Percentiles rank a stretch among this genome's conserved stretches.
Conservation (phyloP, 2,113 vertebrate genomes). For the Pandion haliaetus region DNA sequence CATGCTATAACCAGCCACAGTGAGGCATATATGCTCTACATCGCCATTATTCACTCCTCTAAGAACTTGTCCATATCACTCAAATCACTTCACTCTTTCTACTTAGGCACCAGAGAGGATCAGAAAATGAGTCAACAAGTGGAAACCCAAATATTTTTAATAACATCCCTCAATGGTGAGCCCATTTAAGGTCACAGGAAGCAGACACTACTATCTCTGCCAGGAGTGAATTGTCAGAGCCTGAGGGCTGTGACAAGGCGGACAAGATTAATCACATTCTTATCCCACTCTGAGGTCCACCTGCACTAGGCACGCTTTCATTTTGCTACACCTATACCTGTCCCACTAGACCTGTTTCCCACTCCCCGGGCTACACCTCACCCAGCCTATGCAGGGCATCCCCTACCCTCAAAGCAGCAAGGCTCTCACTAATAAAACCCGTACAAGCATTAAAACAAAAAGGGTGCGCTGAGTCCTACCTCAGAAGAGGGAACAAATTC, state of each 20-base stretch:
- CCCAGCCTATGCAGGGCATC: neutral
- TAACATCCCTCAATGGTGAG: neutral
- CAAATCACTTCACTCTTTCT: neutral
- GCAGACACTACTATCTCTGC: neutral
- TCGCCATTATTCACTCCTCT: neutral
- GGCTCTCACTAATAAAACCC: neutral
- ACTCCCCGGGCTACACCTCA: neutral
- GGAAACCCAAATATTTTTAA: neutral
- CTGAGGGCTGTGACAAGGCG: neutral
- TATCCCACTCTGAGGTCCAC: neutral
- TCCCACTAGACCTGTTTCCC: neutral
- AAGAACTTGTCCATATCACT: neutral
- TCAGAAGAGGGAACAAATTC: neutral
- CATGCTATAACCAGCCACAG: neutral
- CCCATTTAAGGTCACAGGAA: neutral
- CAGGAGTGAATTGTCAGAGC: neutral
- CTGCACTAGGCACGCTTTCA: neutral
- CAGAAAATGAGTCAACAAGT: neutral
- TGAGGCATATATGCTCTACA: neutral
- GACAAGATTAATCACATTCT: neutral
- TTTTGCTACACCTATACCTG: neutral
- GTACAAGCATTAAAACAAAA: fast-evolving
- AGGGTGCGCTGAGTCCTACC: neutral
- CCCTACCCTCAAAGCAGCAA: neutral
- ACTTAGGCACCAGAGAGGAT: neutral